These are phyloP conservation scores for Ochlodes sylvanus DNA, from an alignment of 2,888 invertebrate genomes.

Conservation along the genomic window DNA sequence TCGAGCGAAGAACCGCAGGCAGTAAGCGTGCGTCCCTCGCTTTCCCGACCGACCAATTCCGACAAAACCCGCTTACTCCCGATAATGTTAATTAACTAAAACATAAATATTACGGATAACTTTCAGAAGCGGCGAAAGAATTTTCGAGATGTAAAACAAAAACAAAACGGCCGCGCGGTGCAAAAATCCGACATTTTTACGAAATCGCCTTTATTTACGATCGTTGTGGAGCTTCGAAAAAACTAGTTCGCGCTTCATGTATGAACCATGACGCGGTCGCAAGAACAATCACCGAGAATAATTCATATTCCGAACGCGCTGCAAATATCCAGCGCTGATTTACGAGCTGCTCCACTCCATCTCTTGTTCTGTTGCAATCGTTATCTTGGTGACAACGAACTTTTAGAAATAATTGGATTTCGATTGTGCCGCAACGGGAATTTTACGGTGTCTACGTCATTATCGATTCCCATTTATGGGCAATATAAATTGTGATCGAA, in stretches of 20 bases:
- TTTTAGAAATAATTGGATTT: conserved; percentile 83
- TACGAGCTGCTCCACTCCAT: conserved; percentile 63
- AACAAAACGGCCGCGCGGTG: conserved; percentile 56
- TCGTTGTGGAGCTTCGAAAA: conserved; percentile 66
- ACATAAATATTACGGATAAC: conserved; percentile 56
- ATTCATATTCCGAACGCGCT: conserved; percentile 84
- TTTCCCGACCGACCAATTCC: conserved; percentile 63
- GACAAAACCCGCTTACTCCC: conserved; percentile 57
- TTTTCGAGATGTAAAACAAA: conserved; percentile 46
- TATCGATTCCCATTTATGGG: conserved; percentile 79
- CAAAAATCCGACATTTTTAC: conserved; percentile 67
- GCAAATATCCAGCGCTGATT: conserved; percentile 78
- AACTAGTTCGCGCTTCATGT: conserved; percentile 84
- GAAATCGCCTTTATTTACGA: conserved; percentile 71
- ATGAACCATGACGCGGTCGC: conserved; percentile 82
- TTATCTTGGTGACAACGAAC: conserved; percentile 75
- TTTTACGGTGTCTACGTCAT: conserved; percentile 69
- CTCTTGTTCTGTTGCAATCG: conserved; percentile 64
- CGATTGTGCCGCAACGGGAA: conserved; percentile 77
- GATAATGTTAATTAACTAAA: conserved; percentile 68
- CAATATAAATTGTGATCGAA: conserved; percentile 77
- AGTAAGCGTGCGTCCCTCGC: conserved; percentile 52
- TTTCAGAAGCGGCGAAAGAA: conserved; percentile 52
- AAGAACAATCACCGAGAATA: conserved; percentile 83
- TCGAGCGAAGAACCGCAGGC: conserved; percentile 59